A percentile compares a stretch with the other conserved stretches of the same genome.
Evolutionary conservation across 1,140 invertebrate species (phyloP).

Genomic region (Drosophila sp.): DNA sequence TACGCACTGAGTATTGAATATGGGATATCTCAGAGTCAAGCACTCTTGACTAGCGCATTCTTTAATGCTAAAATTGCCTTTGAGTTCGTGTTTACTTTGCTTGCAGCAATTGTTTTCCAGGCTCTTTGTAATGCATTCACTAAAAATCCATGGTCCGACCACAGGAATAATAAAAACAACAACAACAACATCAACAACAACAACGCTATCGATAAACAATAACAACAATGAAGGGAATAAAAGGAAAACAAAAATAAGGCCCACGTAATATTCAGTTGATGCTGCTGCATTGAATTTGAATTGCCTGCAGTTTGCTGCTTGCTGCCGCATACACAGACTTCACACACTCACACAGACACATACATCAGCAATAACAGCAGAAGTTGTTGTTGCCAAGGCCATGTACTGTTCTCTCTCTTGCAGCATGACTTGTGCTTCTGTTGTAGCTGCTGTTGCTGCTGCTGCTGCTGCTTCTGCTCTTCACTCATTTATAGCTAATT

Average conservation of each 20-base stretch:
- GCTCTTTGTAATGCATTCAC: constrained; percentile 1
- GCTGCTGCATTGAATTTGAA: constrained; percentile 36
- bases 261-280: constrained; percentile 21
- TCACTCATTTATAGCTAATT: constrained; percentile 57
- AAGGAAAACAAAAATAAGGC: neutral
- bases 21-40: too few relatives aligned
- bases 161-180: constrained; percentile 1
- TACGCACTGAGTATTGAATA: too few relatives aligned
- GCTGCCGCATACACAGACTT: neutral
- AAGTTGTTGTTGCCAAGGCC: constrained; percentile 43
- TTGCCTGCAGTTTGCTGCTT: constrained; percentile 29
- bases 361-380: neutral
- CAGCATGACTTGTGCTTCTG: neutral
- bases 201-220: constrained; percentile 1
- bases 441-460: constrained; percentile 28
- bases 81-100: constrained; percentile 20
- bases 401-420: constrained; percentile 9
- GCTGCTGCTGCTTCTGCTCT: constrained; percentile 33
- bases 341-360: neutral
- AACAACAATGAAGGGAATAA: neutral
- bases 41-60: constrained; percentile 3
- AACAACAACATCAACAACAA: constrained; percentile 18
- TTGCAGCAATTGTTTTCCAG: neutral
- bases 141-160: constrained; percentile 1
- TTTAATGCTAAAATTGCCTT: constrained; percentile 28